A percentile compares a stretch with the other conserved stretches of the same genome.
These are phyloP conservation scores for Alfaro cultratus DNA, from an alignment of 2,797 vertebrate genomes.

Conservation along the genomic window DNA sequence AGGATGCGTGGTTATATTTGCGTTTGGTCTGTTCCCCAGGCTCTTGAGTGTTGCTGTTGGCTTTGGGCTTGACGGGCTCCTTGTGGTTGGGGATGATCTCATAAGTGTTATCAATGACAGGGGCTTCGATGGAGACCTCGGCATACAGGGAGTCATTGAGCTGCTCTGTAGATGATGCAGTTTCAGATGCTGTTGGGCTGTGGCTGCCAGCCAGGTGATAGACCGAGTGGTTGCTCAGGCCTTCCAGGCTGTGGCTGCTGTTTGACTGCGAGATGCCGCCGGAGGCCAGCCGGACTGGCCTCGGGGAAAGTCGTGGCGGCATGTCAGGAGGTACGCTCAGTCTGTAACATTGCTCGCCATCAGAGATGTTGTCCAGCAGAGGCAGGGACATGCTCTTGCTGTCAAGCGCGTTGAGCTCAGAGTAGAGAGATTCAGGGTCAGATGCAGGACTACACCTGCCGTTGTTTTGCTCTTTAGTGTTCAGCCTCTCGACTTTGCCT, in stretches of 20 bases:
- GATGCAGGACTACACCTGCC: slow-evolving; percentile 25
- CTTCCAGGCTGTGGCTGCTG: slow-evolving; percentile 64
- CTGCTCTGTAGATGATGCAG: slow-evolving; percentile 7
- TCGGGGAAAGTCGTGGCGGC: slow-evolving; percentile 68
- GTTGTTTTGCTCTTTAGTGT: slow-evolving; percentile 13
- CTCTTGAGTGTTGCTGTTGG: slow-evolving; percentile 64
- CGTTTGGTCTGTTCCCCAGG: slow-evolving; percentile 69
- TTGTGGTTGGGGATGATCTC: slow-evolving; percentile 58
- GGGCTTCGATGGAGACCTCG: slow-evolving; percentile 52
- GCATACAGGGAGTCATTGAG: slow-evolving; percentile 56
- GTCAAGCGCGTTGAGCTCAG: slow-evolving; percentile 70
- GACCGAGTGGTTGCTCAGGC: slow-evolving; percentile 40
- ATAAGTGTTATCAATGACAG: slow-evolving; percentile 45
- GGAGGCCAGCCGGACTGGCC: slow-evolving; percentile 37
- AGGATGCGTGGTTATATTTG: slow-evolving; percentile 52
- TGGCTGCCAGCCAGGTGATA: slow-evolving; percentile 72
- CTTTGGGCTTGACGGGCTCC: slow-evolving; percentile 13
- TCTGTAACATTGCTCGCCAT: slow-evolving; percentile 43
- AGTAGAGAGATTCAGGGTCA: slow-evolving; percentile 61
- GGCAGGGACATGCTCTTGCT: slow-evolving; percentile 71
- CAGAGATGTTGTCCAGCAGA: slow-evolving; percentile 48
- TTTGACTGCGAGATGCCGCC: background rate
- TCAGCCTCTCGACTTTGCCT: slow-evolving; percentile 14
- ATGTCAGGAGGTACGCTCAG: slow-evolving; percentile 42
- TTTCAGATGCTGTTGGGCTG: slow-evolving; percentile 8